A percentile compares a stretch with the other conserved stretches of the same genome.
These are phyloP conservation scores for Hemistola chrysoprasaria DNA, from an alignment of 2,888 invertebrate species.

Conservation along the genomic window DNA sequence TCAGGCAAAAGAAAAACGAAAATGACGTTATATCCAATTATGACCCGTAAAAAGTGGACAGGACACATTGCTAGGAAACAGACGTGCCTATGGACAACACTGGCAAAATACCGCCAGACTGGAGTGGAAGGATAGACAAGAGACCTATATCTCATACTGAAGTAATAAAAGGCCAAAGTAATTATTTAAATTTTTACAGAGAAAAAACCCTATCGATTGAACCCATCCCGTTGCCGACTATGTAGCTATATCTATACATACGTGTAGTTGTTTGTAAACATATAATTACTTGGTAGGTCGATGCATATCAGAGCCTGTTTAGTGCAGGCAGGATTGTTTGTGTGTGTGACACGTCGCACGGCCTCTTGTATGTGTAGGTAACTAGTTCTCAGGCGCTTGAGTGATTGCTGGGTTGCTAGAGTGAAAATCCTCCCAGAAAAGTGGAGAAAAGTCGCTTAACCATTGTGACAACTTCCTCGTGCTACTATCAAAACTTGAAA, in stretches of 20 bases:
- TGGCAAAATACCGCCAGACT: no score
- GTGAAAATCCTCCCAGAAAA: background rate
- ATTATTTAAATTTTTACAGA: no score
- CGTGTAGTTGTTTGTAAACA: slow-evolving; percentile 74
- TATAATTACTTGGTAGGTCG: slow-evolving; percentile 80
- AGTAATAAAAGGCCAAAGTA: no score
- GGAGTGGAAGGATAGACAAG: no score
- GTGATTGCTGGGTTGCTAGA: slow-evolving; percentile 39
- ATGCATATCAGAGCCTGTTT: slow-evolving; percentile 68
- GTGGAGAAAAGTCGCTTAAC: background rate
- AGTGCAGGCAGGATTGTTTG: slow-evolving; percentile 28
- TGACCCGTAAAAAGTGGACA: no score
- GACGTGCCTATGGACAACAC: no score
- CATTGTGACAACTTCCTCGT: no score
- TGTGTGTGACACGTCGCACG: slow-evolving; percentile 15
- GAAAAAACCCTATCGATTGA: slow-evolving; percentile 22
- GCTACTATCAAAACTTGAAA: no score
- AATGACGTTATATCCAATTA: no score
- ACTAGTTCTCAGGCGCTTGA: slow-evolving; percentile 68
- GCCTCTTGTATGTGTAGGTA: slow-evolving; percentile 36
- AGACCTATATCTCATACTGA: no score
- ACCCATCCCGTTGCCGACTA: slow-evolving; percentile 46
- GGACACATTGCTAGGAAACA: no score
- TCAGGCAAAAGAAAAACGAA: no score
- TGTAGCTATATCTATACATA: slow-evolving; percentile 41